Conservation (phyloP, 2,797 vertebrate genomes). For the Silurus aristotelis region DNA sequence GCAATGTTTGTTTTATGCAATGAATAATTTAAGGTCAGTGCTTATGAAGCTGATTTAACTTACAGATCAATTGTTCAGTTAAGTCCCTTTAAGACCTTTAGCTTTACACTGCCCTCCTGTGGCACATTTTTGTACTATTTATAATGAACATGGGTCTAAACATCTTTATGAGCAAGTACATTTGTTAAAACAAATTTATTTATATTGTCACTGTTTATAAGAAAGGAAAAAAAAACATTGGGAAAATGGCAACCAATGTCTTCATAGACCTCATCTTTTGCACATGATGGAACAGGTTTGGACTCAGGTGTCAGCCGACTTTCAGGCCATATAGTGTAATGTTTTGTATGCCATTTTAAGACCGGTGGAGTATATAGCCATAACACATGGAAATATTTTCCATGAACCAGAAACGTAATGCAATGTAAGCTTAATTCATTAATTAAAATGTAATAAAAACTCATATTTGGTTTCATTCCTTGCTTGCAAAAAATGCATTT, state of each 20-base stretch:
- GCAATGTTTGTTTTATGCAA: neutral
- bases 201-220: neutral
- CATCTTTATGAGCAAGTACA: neutral
- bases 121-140: constrained; percentile 48
- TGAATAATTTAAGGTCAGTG: neutral
- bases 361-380: neutral
- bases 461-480: too few relatives aligned
- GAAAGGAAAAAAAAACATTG: neutral
- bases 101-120: constrained; percentile 70
- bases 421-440: neutral
- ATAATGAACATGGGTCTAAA: neutral
- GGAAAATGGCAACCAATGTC: neutral
- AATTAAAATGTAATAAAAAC: too few relatives aligned
- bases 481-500: too few relatives aligned
- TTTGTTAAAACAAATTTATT: neutral
- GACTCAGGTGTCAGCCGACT: neutral
- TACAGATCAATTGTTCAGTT: neutral
- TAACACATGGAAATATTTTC: neutral
- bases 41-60: neutral
- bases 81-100: constrained; percentile 31
- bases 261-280: too few relatives aligned
- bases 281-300: too few relatives aligned
- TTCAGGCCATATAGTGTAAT: neutral
- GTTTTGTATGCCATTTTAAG: neutral
- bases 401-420: neutral